Conservation (phyloP, 2,888 invertebrate species). For the Hypselothyrea guttata region DNA sequence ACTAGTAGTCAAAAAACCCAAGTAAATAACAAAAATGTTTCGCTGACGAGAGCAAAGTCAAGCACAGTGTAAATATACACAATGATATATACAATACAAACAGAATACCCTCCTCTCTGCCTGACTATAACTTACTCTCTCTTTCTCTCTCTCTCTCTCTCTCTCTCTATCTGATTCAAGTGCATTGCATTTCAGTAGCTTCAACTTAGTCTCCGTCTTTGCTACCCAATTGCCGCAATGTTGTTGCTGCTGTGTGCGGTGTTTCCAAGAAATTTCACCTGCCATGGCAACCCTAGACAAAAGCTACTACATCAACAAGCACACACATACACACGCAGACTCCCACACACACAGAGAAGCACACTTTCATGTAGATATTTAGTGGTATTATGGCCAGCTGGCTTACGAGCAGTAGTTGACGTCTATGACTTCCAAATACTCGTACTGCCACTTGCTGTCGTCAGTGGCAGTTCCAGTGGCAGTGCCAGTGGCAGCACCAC, state of each 20-base stretch:
- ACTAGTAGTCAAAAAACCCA: conserved; percentile 37
- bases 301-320: conserved; percentile 23
- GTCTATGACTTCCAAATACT: conserved; percentile 65
- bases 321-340: conserved; percentile 14
- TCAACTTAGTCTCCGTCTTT: conserved; percentile 34
- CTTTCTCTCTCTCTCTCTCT: not conserved
- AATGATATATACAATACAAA: conserved; percentile 11
- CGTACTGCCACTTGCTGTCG: conserved; percentile 59
- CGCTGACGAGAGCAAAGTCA: conserved; percentile 67
- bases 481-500: conserved; percentile 27
- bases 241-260: conserved; percentile 45
- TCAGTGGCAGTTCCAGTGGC: conserved; percentile 28
- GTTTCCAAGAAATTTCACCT: conserved; percentile 77
- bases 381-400: conserved; percentile 52
- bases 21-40: conserved; percentile 64
- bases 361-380: conserved; percentile 27
- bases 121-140: conserved; percentile 14
- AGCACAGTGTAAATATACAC: conserved; percentile 46
- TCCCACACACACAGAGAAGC: conserved; percentile 14
- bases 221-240: conserved; percentile 40
- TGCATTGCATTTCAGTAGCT: too few relatives aligned
- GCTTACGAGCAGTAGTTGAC: conserved; percentile 52
- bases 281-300: conserved; percentile 48
- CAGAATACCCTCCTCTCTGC: conserved; percentile 36
- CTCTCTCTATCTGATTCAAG: too few relatives aligned